Evolutionary conservation across 2,888 invertebrate species (phyloP), one percentile per base, ranked within the genome.

Genomic region (Eupithecia dodoneata): DNA sequence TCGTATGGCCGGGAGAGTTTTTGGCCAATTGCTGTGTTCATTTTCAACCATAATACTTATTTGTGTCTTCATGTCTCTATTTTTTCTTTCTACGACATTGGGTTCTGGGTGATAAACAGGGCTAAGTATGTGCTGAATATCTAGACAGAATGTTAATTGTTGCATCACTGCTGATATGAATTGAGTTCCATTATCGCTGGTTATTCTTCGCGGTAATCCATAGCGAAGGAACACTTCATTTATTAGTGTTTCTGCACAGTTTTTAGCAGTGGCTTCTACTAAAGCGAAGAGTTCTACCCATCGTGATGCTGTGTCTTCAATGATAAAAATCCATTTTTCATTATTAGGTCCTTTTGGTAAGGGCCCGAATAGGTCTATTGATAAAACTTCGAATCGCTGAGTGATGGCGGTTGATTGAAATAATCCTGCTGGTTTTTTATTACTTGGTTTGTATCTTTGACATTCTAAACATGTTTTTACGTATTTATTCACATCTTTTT

Each of bases 151-250:
- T 15, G 52, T 15, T 52, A 30, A 30, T 1, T 52, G 2, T 15
- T 52, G 52, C 52, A 76, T 76, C 1, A 72, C 65, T 45, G 70
- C 59, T 86, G 75, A 76, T 12, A 81, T 59, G 41, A 82, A 83
- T 44, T 63, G 83, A 45, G 9, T 86, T 0, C n/a, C 90, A 76
- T 91, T 91, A 76, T 92, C 90, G 49, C 84, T 85, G 3, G 86
- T 85, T 1, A 91, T 71, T 71, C 85, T 72, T 3, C 89, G 47
- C 0, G 89, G 89, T 1, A 83, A 72, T 1, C 90, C 90, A 80
- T 85, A 89, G 2, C 89, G 81, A 2, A 86, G 59, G 42, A 87
- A 78, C 0, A 85, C 75, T 63, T 85, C 85, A 44, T 83, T 72
- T 0, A 86, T 65, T 0, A 86, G 75, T 0, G 65, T 73, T 6